A percentile compares a stretch with the other conserved stretches of the same genome.
phyloP scores from a whole-genome alignment of 2,888 invertebrate genomes.

The Diadromus collaris region DNA sequence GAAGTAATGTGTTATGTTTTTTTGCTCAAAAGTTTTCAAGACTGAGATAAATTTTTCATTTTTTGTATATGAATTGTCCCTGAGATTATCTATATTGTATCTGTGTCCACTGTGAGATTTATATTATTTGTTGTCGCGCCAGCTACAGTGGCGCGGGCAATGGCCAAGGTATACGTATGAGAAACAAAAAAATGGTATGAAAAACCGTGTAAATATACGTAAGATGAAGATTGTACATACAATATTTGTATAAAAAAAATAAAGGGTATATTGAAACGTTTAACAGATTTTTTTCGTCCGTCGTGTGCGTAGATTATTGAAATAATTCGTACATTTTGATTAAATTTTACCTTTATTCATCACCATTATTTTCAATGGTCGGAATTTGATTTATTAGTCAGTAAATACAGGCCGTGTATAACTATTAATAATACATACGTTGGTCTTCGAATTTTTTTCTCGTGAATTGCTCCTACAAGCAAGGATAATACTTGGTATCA shows the following conservation, averaged over 20 bases:
- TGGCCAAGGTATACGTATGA: slow-evolving; percentile 42
- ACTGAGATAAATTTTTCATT: slow-evolving; percentile 59
- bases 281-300: slow-evolving; percentile 29
- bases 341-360: slow-evolving; percentile 37
- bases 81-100: slow-evolving; percentile 49
- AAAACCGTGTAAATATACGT: slow-evolving; percentile 57
- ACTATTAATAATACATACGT: slow-evolving; percentile 30
- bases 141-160: slow-evolving; percentile 36
- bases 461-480: slow-evolving; percentile 31
- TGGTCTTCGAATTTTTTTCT: slow-evolving; percentile 36
- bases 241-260: slow-evolving; percentile 60
- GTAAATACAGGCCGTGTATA: slow-evolving; percentile 54
- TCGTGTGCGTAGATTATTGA: neutral
- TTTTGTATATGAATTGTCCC: slow-evolving; percentile 58
- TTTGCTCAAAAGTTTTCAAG: slow-evolving; percentile 64
- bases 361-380: slow-evolving; percentile 36
- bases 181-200: slow-evolving; percentile 42
- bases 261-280: slow-evolving; percentile 61
- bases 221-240: slow-evolving; percentile 59
- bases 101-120: slow-evolving; percentile 51
- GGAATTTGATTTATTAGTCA: slow-evolving; percentile 55
- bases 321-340: neutral
- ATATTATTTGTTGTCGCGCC: slow-evolving; percentile 43
- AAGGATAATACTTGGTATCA: slow-evolving; percentile 26
- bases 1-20: slow-evolving; percentile 57